Evolutionary conservation across 2,797 vertebrate species (phyloP), one percentile per base, ranked within the genome.

Genomic region (Acridotheres tristis): DNA sequence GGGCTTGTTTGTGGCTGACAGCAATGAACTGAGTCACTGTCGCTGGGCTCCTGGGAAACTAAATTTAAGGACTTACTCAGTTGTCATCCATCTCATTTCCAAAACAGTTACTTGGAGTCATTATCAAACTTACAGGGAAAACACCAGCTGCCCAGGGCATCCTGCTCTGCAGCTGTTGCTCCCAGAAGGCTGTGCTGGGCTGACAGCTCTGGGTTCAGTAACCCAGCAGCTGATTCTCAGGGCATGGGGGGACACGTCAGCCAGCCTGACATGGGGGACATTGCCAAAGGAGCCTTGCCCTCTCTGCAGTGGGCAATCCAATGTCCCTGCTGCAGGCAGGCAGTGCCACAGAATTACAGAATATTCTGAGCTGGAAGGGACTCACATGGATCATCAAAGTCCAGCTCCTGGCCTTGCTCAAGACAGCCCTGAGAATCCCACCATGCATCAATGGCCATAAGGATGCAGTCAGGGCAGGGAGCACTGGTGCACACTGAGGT

Each of bases 1-100:
- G 71, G 67, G 45, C 45, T 76, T 76, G 20, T 68, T 69, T 27
- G 63, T 54, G 78, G 63, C 48, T 76, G 45, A 21, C 59, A 94
- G 74, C 53, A 93, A 38, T n/a, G 78, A 92, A 79, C 23, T 78
- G 83, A 94, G 62, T 78, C 92, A 85, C 54, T 32, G 34, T 19
- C 9, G 3, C 0, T 53, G 19, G 58, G 42, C 75, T 76, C 69
- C 69, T 54, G 48, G 74, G 61, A 87, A 87, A 57, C 72, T 71
- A 92, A 86, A 95, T 76, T 87, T 62, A 78, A 85, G 55, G 54
- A 55, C 58, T 90, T 79, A 59, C 5, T 63, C 66, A 80, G 22
- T 25, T 93, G 90, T 66, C 63, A 73, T 38, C 55, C 34, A 66
- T 54, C 26, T 86, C 15, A 43, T 36, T 91, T 69, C 51, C 73